phyloP scores from a whole-genome alignment of 2,113 vertebrate species.

The Illadopsis cleaveri region DNA sequence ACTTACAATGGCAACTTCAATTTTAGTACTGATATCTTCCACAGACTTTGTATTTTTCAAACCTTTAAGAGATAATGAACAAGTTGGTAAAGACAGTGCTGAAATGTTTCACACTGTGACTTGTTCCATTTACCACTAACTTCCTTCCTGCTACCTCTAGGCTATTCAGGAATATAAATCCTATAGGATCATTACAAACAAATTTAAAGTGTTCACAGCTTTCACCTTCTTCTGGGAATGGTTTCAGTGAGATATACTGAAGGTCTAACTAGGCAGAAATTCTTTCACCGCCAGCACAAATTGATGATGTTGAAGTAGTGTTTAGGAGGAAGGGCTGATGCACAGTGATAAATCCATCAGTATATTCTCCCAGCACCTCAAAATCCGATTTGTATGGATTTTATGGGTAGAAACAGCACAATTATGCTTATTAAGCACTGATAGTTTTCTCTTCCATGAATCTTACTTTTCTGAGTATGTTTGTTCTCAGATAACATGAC shows the following conservation, averaged over 20 bases:
- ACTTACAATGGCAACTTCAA: background rate
- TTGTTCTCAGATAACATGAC: background rate
- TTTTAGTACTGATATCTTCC: background rate
- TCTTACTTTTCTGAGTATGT: background rate
- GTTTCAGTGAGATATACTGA: background rate
- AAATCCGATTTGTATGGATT: background rate
- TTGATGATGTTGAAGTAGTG: background rate
- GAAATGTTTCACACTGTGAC: slow-evolving; percentile 33
- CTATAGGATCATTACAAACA: background rate
- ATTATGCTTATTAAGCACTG: background rate
- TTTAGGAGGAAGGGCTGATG: background rate
- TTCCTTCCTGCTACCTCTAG: background rate
- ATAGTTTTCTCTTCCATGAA: background rate
- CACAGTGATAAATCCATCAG: background rate
- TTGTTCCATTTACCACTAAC: slow-evolving; percentile 20
- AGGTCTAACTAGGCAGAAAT: background rate
- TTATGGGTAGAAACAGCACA: background rate
- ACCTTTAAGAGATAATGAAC: background rate
- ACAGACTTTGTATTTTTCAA: background rate
- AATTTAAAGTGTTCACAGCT: background rate
- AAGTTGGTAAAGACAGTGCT: background rate
- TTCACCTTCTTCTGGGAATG: background rate
- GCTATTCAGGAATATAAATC: background rate
- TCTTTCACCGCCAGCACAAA: background rate
- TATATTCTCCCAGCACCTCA: background rate